Conservation (phyloP, 2,888 invertebrate genomes). For the Caenorhabditis sp. region DNA sequence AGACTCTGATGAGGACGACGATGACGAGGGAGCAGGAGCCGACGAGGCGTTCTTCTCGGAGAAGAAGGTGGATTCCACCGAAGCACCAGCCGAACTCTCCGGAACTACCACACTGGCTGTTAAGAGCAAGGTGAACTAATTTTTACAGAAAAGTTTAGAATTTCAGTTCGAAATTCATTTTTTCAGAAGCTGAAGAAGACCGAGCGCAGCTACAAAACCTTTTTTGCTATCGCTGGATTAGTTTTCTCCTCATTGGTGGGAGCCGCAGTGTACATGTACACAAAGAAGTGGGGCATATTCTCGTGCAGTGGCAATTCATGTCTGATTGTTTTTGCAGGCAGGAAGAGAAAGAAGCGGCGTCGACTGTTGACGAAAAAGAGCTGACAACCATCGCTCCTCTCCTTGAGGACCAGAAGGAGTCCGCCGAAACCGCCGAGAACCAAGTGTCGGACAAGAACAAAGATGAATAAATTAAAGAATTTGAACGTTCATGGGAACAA, state of each 20-base stretch:
- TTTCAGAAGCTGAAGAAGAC: slow-evolving; percentile 41
- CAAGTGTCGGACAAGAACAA: slow-evolving; percentile 9
- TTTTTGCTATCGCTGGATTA: slow-evolving; percentile 28
- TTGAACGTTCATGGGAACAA: neutral
- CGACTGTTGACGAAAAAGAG: slow-evolving; percentile 50
- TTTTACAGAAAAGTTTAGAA: neutral
- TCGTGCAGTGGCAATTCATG: neutral
- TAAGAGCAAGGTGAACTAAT: slow-evolving; percentile 35
- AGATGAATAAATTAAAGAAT: slow-evolving; percentile 22
- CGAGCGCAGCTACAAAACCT: slow-evolving; percentile 35
- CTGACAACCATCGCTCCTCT: slow-evolving; percentile 55
- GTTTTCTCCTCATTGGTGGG: slow-evolving; percentile 39
- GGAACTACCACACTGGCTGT: slow-evolving; percentile 51
- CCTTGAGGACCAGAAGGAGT: slow-evolving; percentile 40
- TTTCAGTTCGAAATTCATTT: neutral
- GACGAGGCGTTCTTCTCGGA: slow-evolving; percentile 56
- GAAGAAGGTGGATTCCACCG: slow-evolving; percentile 32
- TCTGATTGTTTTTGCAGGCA: slow-evolving; percentile 16
- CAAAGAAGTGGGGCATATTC: slow-evolving; percentile 26
- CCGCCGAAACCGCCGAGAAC: slow-evolving; percentile 26
- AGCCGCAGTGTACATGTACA: slow-evolving; percentile 32
- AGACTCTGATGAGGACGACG: slow-evolving; percentile 52
- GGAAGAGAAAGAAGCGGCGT: slow-evolving; percentile 16
- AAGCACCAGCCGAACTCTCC: slow-evolving; percentile 38
- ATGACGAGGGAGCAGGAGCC: slow-evolving; percentile 48